phyloP scores from a whole-genome alignment of 2,888 invertebrate genomes.

The Lochmaea capreae region DNA sequence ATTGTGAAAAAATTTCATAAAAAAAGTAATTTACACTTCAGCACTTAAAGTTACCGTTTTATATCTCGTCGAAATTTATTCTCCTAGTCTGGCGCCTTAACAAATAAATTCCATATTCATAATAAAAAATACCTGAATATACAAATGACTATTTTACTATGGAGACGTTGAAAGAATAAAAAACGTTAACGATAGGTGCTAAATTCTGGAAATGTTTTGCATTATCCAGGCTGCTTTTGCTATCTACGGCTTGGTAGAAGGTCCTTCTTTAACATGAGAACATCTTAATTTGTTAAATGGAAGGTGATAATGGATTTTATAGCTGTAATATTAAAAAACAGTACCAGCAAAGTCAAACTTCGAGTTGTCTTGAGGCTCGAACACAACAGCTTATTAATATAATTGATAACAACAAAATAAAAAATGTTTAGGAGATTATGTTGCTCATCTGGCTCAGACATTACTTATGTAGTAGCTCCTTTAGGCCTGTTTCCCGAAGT shows the following conservation, averaged over 20 bases:
- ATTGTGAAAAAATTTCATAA: too few relatives aligned
- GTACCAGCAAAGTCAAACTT: too few relatives aligned
- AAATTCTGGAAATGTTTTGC: not conserved
- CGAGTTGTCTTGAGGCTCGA: too few relatives aligned
- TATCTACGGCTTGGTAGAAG: not conserved
- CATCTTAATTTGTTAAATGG: not conserved
- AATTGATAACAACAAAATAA: too few relatives aligned
- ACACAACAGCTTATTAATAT: too few relatives aligned
- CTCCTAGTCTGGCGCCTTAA: not conserved
- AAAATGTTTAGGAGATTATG: too few relatives aligned
- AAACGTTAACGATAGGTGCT: not conserved
- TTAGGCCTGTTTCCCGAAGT: too few relatives aligned
- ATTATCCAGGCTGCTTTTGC: not conserved
- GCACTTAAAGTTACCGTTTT: not conserved
- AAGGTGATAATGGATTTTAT: not conserved
- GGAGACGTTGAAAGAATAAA: not conserved
- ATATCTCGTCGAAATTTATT: not conserved
- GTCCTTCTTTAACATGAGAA: not conserved
- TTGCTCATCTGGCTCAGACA: too few relatives aligned
- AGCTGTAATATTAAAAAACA: too few relatives aligned
- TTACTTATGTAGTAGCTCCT: too few relatives aligned
- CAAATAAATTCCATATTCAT: not conserved
- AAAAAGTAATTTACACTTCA: not conserved
- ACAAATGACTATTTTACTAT: not conserved
- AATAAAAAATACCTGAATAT: not conserved